phyloP scores from a whole-genome alignment of 2,888 invertebrate species.

The Papilio demoleus region DNA sequence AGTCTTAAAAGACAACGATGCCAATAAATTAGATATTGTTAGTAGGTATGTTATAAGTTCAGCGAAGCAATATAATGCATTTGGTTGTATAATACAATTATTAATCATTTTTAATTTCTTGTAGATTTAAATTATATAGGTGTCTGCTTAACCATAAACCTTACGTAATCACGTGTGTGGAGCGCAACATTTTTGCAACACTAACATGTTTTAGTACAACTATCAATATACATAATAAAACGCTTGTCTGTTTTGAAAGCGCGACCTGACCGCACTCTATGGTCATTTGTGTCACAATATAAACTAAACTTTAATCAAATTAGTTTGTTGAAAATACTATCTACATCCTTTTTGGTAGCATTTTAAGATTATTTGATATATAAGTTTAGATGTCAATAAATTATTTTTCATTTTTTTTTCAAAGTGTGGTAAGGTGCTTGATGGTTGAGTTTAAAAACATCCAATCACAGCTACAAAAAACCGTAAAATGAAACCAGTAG shows the following conservation, averaged over 20 bases:
- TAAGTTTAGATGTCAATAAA: too few species aligned
- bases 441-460: background rate
- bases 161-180: constrained; percentile 21
- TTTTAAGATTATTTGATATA: too few species aligned
- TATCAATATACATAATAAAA: constrained; percentile 22
- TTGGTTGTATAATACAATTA: background rate
- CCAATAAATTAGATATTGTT: background rate
- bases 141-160: background rate
- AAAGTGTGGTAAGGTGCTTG: background rate
- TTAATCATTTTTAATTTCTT: background rate
- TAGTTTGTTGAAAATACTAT: constrained; percentile 17
- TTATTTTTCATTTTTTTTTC: too few species aligned
- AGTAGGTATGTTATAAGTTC: too few species aligned
- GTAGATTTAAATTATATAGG: background rate
- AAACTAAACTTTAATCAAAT: constrained; percentile 22
- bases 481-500: background rate
- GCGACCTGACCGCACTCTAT: constrained; percentile 20
- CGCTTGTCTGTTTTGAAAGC: constrained; percentile 21
- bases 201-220: constrained; percentile 22
- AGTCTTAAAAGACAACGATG: background rate
- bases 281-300: constrained; percentile 24
- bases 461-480: background rate
- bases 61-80: background rate
- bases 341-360: constrained; percentile 11
- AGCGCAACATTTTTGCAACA: constrained; percentile 37